These are phyloP conservation scores for Torymus aiolomorphi DNA, from an alignment of 2,888 invertebrate species.

Conservation along the genomic window DNA sequence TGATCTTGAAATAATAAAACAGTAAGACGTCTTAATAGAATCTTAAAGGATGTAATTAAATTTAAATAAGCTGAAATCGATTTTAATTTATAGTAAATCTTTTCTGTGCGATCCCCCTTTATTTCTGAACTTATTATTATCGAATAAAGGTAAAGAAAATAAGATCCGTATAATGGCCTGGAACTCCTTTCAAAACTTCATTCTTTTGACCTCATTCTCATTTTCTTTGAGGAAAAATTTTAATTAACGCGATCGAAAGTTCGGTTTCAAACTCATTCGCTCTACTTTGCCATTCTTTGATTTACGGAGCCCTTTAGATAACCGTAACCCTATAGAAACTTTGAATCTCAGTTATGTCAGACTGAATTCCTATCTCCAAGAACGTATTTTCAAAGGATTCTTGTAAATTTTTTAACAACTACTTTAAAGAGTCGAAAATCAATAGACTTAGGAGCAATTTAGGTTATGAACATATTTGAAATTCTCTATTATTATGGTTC, in stretches of 20 bases:
- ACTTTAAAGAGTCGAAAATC: too few relatives aligned
- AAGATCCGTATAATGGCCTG: neutral
- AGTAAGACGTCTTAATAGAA: too few relatives aligned
- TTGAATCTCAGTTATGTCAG: slow-evolving; percentile 26
- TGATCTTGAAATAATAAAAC: too few relatives aligned
- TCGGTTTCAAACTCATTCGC: slow-evolving; percentile 21
- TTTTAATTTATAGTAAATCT: too few relatives aligned
- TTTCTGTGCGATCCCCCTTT: too few relatives aligned
- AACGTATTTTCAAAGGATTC: neutral
- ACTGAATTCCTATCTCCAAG: neutral
- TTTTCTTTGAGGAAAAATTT: slow-evolving; percentile 29
- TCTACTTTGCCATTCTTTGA: slow-evolving; percentile 15
- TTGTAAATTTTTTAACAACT: too few relatives aligned
- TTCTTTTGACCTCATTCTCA: slow-evolving; percentile 16
- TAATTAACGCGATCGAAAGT: slow-evolving; percentile 40
- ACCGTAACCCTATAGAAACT: slow-evolving; percentile 21
- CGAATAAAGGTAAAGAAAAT: neutral
- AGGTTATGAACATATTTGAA: too few relatives aligned
- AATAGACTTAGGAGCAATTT: too few relatives aligned
- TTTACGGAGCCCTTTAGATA: slow-evolving; percentile 11
- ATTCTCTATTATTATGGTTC: too few relatives aligned
- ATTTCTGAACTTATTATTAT: neutral
- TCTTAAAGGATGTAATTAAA: too few relatives aligned
- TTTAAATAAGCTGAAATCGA: too few relatives aligned
- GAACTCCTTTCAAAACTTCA: slow-evolving; percentile 13